Conservation (phyloP, 2,888 invertebrate genomes). For the Byasa hedistus region DNA sequence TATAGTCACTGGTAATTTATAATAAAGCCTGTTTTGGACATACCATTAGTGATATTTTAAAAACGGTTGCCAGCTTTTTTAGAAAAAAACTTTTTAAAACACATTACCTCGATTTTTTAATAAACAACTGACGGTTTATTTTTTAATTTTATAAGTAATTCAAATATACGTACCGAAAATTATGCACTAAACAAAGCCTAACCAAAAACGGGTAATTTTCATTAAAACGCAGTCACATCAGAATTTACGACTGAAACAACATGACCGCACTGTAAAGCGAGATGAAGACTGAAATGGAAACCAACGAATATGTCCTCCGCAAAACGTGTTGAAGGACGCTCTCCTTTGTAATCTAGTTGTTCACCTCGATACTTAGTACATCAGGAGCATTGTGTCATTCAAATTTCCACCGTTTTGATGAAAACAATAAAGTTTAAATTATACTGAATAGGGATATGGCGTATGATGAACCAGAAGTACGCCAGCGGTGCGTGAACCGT, state of each 20-base stretch:
- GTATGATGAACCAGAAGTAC: slow-evolving; percentile 59
- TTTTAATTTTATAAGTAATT: background rate
- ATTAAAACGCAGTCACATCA: slow-evolving; percentile 6
- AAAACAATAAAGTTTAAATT: slow-evolving; percentile 44
- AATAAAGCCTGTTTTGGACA: too few species aligned
- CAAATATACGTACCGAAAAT: background rate
- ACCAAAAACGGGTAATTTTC: background rate
- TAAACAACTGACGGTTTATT: too few species aligned
- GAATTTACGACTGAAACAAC: slow-evolving; percentile 39
- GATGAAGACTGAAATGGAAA: slow-evolving; percentile 66
- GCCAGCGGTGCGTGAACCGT: slow-evolving; percentile 73
- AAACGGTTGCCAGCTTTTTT: background rate
- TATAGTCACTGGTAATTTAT: too few species aligned
- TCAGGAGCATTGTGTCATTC: slow-evolving; percentile 19
- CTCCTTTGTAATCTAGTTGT: slow-evolving; percentile 68
- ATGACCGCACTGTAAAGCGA: slow-evolving; percentile 44
- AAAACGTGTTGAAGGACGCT: slow-evolving; percentile 67
- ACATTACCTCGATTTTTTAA: too few species aligned
- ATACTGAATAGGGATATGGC: slow-evolving; percentile 38
- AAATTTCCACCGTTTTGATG: slow-evolving; percentile 29
- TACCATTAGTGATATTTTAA: too few species aligned
- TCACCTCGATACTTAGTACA: slow-evolving; percentile 56
- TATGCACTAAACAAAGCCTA: background rate
- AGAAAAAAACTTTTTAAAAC: background rate
- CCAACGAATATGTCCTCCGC: slow-evolving; percentile 61